These are phyloP conservation scores for Teinopalpus imperialis DNA, from an alignment of 2,888 invertebrate genomes.

Conservation along the genomic window DNA sequence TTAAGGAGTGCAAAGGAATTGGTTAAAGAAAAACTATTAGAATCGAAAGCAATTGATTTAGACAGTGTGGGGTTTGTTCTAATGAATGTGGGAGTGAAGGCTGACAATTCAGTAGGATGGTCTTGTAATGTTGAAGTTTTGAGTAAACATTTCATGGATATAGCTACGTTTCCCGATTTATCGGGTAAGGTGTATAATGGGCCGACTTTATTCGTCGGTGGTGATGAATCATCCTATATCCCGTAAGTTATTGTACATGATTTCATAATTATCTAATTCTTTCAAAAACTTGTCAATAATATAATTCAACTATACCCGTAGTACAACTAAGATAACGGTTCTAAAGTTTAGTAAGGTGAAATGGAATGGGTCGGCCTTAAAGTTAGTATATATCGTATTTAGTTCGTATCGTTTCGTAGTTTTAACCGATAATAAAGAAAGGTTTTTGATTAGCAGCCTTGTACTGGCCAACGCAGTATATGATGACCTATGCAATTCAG, in stretches of 20 bases:
- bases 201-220: conserved; percentile 58
- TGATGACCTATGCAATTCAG: too few species aligned
- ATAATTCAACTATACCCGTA: too few species aligned
- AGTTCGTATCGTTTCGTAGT: too few species aligned
- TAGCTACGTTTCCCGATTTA: conserved; percentile 51
- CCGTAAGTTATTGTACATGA: conserved; percentile 47
- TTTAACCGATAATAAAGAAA: too few species aligned
- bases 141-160: conserved; percentile 38
- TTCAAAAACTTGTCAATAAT: too few species aligned
- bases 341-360: too few species aligned
- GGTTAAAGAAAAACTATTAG: conserved; percentile 45
- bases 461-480: too few species aligned
- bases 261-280: background rate
- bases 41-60: conserved; percentile 38
- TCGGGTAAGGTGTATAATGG: conserved; percentile 43
- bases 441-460: too few species aligned
- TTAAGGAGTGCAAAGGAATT: conserved; percentile 82
- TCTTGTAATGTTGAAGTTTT: conserved; percentile 49
- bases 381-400: too few species aligned
- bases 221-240: conserved; percentile 51
- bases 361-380: too few species aligned
- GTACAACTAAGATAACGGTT: too few species aligned
- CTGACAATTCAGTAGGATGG: conserved; percentile 50
- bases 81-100: conserved; percentile 48
- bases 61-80: conserved; percentile 44